Conservation (phyloP, 1,140 invertebrate genomes). For the Phenacoccus solenopsis region DNA sequence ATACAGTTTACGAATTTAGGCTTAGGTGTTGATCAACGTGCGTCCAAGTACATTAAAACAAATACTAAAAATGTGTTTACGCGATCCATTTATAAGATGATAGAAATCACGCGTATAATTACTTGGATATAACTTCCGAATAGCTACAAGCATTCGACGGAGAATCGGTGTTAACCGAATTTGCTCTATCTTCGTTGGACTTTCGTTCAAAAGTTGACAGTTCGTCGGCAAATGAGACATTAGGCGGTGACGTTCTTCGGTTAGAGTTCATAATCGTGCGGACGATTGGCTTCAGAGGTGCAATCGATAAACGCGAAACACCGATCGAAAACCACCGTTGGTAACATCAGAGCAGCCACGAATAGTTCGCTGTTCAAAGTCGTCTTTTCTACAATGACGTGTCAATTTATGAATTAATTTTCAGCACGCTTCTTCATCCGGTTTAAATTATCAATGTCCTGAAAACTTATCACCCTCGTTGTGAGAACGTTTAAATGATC, state of each 20-base stretch:
- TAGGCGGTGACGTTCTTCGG: background rate
- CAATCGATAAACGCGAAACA: no score
- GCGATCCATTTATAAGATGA: no score
- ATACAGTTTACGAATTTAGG: no score
- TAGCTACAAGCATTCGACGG: slow-evolving; percentile 7
- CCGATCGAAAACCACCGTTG: no score
- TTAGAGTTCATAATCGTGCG: background rate
- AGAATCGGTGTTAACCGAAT: background rate
- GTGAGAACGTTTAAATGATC: slow-evolving; percentile 12
- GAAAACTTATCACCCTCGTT: slow-evolving; percentile 4
- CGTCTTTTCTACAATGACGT: background rate
- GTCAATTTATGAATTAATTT: slow-evolving; percentile 14
- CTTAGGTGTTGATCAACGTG: no score
- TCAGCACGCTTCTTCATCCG: slow-evolving; percentile 12
- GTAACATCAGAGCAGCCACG: no score
- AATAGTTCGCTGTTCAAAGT: no score
- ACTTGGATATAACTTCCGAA: slow-evolving; percentile 6
- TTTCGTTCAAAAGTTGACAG: background rate
- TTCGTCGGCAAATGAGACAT: slow-evolving; percentile 5
- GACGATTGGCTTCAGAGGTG: background rate
- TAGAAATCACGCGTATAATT: no score
- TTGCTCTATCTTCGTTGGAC: background rate
- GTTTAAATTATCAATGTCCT: slow-evolving; percentile 10
- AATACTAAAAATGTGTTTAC: no score
- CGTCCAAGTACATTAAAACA: no score